phyloP scores from a whole-genome alignment of 2,113 vertebrate genomes.

The Copsychus sechellarum region DNA sequence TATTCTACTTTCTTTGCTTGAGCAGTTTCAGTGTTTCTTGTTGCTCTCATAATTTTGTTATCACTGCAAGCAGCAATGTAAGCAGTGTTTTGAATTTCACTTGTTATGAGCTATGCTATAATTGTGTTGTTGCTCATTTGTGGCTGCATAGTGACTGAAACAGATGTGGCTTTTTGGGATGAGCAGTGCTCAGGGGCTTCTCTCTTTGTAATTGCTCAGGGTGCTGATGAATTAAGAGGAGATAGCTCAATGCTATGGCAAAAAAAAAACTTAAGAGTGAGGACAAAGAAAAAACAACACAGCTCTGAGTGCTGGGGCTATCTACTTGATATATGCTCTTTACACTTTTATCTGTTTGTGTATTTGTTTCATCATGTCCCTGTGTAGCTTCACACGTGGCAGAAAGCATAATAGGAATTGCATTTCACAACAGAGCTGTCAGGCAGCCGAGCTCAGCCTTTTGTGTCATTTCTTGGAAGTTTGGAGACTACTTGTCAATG shows the following conservation, averaged over 20 bases:
- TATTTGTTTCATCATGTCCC: neutral
- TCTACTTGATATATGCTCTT: neutral
- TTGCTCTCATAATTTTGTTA: conserved; percentile 40
- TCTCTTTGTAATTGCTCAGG: neutral
- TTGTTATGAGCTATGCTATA: neutral
- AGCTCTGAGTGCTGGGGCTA: neutral
- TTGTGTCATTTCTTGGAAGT: neutral
- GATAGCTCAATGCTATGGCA: neutral
- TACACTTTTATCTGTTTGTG: neutral
- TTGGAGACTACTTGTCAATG: neutral
- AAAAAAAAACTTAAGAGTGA: neutral
- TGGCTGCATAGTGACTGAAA: neutral
- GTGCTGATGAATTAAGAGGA: neutral
- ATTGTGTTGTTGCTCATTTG: neutral
- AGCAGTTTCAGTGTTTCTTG: conserved; percentile 1
- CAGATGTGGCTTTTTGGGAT: conserved; percentile 29
- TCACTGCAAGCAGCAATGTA: conserved; percentile 22
- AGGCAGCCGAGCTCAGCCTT: neutral
- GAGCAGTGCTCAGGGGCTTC: neutral
- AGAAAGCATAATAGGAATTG: neutral
- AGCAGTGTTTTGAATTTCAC: conserved; percentile 20
- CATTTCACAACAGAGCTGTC: neutral
- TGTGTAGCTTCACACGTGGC: neutral
- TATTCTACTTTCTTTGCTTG: conserved; percentile 19
- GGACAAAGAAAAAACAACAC: neutral